A percentile compares a stretch with the other conserved stretches of the same genome.
phyloP scores from a whole-genome alignment of 2,113 vertebrate genomes.

The Sebastes fasciatus region DNA sequence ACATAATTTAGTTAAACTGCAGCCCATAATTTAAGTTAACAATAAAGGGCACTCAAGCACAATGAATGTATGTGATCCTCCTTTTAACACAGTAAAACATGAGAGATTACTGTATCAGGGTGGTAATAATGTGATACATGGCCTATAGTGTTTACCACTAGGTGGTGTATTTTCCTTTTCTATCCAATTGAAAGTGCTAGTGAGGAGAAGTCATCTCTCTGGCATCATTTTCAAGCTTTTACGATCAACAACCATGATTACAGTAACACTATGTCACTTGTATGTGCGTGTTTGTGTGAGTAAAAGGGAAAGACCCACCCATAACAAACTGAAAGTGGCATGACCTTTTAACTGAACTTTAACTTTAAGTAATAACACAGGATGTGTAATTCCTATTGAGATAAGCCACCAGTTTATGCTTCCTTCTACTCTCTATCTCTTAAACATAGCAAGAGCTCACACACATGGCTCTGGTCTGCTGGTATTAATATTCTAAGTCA shows the following conservation, averaged over 20 bases:
- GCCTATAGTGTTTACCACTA: slow-evolving; percentile 33
- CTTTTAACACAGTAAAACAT: neutral
- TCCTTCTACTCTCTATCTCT: neutral
- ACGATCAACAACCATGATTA: neutral
- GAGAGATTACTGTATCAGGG: neutral
- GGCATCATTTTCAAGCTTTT: neutral
- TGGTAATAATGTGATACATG: neutral
- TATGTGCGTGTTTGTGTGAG: neutral
- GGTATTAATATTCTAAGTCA: neutral
- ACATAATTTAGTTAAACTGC: neutral
- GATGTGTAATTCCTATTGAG: neutral
- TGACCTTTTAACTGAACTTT: neutral
- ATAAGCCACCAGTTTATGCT: neutral
- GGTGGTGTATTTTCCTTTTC: slow-evolving; percentile 30
- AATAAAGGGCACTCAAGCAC: neutral
- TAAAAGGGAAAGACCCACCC: neutral
- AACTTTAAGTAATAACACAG: neutral
- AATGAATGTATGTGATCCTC: neutral
- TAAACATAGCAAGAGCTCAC: neutral
- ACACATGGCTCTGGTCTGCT: neutral
- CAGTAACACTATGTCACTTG: fast-evolving
- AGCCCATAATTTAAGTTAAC: neutral
- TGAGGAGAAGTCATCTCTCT: neutral
- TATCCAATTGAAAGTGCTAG: neutral
- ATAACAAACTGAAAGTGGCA: neutral